These are phyloP conservation scores for Lepus timidus DNA, from an alignment of 2,113 vertebrate genomes.

Conservation along the genomic window DNA sequence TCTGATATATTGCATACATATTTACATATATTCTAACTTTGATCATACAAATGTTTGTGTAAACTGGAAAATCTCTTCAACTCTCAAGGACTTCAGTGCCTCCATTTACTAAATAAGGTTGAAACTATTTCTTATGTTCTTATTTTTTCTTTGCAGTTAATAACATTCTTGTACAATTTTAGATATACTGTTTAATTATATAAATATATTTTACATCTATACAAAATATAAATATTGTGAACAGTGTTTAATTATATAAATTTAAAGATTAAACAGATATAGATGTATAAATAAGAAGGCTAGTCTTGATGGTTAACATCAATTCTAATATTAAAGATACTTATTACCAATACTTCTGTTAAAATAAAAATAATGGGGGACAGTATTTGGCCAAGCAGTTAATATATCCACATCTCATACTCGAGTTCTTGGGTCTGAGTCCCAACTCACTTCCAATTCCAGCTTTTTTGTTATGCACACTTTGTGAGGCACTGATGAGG, in stretches of 20 bases:
- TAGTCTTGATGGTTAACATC: neutral
- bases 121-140: neutral
- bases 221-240: neutral
- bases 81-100: no score
- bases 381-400: no score
- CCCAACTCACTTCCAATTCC: no score
- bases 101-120: neutral
- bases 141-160: neutral
- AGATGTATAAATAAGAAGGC: neutral
- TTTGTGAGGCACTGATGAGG: no score
- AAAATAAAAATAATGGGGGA: no score
- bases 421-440: no score
- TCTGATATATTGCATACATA: neutral
- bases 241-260: constrained; percentile 10
- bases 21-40: neutral
- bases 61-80: neutral
- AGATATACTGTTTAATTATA: neutral
- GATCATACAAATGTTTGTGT: neutral
- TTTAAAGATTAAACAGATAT: neutral
- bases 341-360: neutral
- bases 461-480: no score
- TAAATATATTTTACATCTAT: neutral
- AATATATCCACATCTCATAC: no score
- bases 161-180: neutral
- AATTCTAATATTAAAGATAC: neutral